phyloP scores from a whole-genome alignment of 2,113 vertebrate genomes.

The Menidia beryllina region DNA sequence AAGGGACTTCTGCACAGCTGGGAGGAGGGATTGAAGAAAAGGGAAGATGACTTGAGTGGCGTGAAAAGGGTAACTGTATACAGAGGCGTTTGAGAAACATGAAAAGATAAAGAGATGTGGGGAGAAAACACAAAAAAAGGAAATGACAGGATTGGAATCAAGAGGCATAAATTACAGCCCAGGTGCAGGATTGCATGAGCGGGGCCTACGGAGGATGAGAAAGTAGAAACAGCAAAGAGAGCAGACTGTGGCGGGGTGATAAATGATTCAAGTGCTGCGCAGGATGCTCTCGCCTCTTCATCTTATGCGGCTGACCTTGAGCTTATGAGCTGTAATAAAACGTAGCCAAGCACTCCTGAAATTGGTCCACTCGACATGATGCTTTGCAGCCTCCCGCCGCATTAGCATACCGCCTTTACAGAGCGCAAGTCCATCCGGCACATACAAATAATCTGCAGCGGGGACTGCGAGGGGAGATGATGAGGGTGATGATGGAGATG shows the following conservation, averaged over 20 bases:
- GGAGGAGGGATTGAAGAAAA: neutral
- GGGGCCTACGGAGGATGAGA: constrained; percentile 23
- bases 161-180: constrained; percentile 45
- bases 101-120: constrained; percentile 31
- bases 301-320: constrained; percentile 83
- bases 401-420: constrained; percentile 74
- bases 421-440: constrained; percentile 50
- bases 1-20: neutral
- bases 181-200: constrained; percentile 23
- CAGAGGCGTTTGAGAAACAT: constrained; percentile 7
- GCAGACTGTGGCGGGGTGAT: constrained; percentile 62
- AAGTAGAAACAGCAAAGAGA: constrained; percentile 34
- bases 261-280: constrained; percentile 70
- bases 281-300: constrained; percentile 72
- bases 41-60: neutral
- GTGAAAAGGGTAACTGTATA: constrained; percentile 14
- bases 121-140: neutral
- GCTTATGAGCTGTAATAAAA: constrained; percentile 85
- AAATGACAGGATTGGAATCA: constrained; percentile 22
- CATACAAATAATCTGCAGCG: constrained; percentile 55
- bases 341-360: constrained; percentile 79
- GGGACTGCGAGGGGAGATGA: constrained; percentile 49
- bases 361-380: constrained; percentile 78
- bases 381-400: constrained; percentile 53
- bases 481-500: constrained; percentile 49